Evolutionary conservation across 2,113 vertebrate species (phyloP).

Genomic region (Stomatorhinus ivindoensis): DNA sequence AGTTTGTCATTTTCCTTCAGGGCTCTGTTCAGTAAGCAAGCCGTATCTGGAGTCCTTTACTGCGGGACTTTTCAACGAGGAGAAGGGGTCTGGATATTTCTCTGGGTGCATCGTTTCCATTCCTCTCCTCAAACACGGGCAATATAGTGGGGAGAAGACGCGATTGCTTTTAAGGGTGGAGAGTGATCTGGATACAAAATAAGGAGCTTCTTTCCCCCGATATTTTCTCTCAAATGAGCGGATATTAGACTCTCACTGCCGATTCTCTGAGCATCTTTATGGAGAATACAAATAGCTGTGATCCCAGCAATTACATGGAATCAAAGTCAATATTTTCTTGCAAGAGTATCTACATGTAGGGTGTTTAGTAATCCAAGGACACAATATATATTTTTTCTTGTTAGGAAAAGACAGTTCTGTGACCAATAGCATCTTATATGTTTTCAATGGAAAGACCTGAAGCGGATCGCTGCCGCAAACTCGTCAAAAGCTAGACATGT

Average conservation of each 20-base stretch:
- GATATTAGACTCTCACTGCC: slow-evolving; percentile 18
- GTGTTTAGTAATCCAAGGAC: slow-evolving; percentile 15
- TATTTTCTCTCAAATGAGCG: slow-evolving; percentile 19
- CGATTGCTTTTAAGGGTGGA: slow-evolving; percentile 23
- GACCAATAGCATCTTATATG: slow-evolving; percentile 8
- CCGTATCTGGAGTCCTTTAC: slow-evolving; percentile 20
- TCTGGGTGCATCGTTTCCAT: not conserved
- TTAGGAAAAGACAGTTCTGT: slow-evolving; percentile 21
- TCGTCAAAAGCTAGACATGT: slow-evolving; percentile 31
- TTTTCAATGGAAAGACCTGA: slow-evolving; percentile 23
- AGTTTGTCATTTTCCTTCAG: slow-evolving; percentile 55
- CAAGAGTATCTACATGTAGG: not conserved
- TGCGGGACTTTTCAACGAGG: slow-evolving; percentile 13
- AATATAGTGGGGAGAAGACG: slow-evolving; percentile 38
- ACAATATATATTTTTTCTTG: not conserved
- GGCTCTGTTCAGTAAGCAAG: slow-evolving; percentile 40
- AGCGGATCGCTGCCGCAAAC: slow-evolving; percentile 26
- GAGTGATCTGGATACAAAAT: slow-evolving; percentile 51
- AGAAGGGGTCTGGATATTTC: slow-evolving; percentile 3
- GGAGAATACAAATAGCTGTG: slow-evolving; percentile 10
- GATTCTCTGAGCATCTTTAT: slow-evolving; percentile 15
- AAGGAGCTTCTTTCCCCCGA: slow-evolving; percentile 36
- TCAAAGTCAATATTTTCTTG: slow-evolving; percentile 8
- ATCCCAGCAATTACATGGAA: not conserved
- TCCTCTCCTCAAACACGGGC: slow-evolving; percentile 21